Base-by-base conservation (phyloP, 2,888 invertebrate species). In the Agapostemon virescens region DNA sequence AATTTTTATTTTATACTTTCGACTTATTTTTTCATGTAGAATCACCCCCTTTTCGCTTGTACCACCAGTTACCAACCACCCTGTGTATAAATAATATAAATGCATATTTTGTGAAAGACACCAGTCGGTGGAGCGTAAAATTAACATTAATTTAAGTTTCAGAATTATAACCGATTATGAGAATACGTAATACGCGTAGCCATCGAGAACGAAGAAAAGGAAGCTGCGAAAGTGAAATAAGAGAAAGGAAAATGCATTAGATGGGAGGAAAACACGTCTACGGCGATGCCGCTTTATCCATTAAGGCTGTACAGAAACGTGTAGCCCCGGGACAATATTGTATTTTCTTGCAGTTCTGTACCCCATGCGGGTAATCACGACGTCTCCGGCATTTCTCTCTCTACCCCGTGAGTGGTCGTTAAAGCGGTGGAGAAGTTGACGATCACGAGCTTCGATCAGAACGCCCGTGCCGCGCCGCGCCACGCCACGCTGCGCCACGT, bases 331-430 rank as follows among this genome's bases (percentile, higher is more conserved):
- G 75, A 63, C 81, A 72, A 85, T 87, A 84, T 86, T 82, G 82
- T 81, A 76, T 84, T 85, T 85, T 79, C 79, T 86, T 77, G 75
- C 85, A 77, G 75, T 83, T 55, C 58, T 73, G 66, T 79, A 78
- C 77, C 68, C 82, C 79, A 84, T 86, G 79, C 79, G 82, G 87
- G 86, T 87, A 84, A 86, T 86, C 84, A 87, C 82, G 70, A 68
- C 69, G 42, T 40, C 73, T 79, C 71, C n/a, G 45, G 33, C 36
- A 64, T 79, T 75, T 69, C 69, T 63, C 69, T 72, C 45, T 69
- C 67, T 66, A 55, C 33, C 40, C 23, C 45, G 17, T 58, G 58
- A 70, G 38, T 58, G 45, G 72, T 72, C 66, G 70, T 85, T 87
- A 85, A 83, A 79, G 75, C 80, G 64, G 40, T 52, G 71, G 76